A percentile compares a stretch with the other conserved stretches of the same genome.
phyloP scores from a whole-genome alignment of 1,140 invertebrate species.

The Cephus cinctus region DNA sequence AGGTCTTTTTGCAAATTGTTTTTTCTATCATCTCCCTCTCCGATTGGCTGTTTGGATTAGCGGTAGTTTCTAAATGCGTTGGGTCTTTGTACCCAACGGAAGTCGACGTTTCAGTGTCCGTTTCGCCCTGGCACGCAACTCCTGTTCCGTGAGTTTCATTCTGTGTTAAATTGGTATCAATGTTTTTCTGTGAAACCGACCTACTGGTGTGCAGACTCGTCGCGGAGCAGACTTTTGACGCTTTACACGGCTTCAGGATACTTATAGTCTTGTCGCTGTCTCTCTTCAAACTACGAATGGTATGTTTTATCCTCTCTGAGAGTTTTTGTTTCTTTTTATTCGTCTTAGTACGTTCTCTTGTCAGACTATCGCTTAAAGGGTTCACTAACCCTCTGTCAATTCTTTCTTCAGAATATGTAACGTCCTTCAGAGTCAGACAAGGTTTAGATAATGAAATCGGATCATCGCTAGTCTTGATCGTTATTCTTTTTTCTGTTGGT shows the following conservation, averaged over 20 bases:
- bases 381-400: neutral
- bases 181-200: neutral
- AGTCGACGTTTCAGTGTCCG: no score
- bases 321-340: neutral
- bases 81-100: no score
- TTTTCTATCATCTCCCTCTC: no score
- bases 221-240: neutral
- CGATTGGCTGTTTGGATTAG: no score
- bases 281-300: neutral
- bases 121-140: no score
- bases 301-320: constrained; percentile 1
- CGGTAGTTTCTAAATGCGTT: no score
- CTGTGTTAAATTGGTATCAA: neutral
- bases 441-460: neutral
- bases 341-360: neutral
- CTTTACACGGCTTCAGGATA: neutral
- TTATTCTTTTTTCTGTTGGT: neutral
- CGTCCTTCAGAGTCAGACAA: no score
- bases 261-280: neutral
- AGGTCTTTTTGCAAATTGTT: no score
- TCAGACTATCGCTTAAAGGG: neutral
- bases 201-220: neutral
- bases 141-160: neutral
- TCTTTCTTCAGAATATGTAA: neutral
- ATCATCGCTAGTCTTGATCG: neutral